Conservation (phyloP, 2,113 vertebrate genomes). For the Lepisosteus oculatus region DNA sequence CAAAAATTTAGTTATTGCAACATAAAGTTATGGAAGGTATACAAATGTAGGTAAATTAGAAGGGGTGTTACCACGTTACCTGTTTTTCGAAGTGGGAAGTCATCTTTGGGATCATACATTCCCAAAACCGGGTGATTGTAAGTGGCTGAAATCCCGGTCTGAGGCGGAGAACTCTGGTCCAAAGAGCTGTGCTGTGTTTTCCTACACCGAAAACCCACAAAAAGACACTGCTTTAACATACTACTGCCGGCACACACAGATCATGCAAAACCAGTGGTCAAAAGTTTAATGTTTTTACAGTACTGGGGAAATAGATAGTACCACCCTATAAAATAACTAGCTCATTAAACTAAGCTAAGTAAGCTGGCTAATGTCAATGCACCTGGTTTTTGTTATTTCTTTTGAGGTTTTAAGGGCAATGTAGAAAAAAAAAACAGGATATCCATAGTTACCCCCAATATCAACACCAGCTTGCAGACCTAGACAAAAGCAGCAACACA, state of each 20-base stretch:
- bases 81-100: constrained; percentile 97
- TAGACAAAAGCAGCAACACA: background rate
- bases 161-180: constrained; percentile 96
- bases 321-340: constrained; percentile 2
- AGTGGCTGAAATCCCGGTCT: constrained; percentile 77
- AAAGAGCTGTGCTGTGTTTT: constrained; percentile 97
- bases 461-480: background rate
- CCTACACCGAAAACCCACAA: constrained; percentile 55
- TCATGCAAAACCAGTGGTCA: background rate
- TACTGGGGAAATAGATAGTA: background rate
- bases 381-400: constrained; percentile 12
- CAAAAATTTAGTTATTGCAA: no score
- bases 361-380: background rate
- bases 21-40: no score
- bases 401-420: constrained; percentile 2
- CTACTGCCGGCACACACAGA: background rate
- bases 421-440: constrained; percentile 6
- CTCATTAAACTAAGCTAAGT: background rate
- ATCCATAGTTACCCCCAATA: background rate
- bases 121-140: constrained; percentile 91
- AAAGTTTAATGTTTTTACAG: background rate
- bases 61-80: constrained; percentile 55
- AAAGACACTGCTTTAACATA: constrained; percentile 8
- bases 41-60: no score
- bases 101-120: constrained; percentile 92